Evolutionary conservation across 2,797 vertebrate genomes (phyloP), one percentile per base, ranked within the genome.

Genomic region (Sorex maritimensis): DNA sequence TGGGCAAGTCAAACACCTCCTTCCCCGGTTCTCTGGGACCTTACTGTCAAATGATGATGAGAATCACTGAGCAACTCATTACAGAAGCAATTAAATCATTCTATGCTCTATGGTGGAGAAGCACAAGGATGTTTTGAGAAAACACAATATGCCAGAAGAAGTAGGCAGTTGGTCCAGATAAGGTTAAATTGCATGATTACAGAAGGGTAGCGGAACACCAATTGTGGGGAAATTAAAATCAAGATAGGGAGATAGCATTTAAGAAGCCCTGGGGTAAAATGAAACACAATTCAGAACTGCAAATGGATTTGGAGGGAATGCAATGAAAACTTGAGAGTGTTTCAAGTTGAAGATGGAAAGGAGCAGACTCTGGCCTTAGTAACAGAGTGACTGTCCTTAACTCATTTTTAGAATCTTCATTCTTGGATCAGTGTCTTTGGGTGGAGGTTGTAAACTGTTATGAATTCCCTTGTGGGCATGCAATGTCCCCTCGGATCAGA

Each of bases 351-450:
- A 5, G 49, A n/a, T 4, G 38, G 10, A 23, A 44, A 65, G 72
- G 71, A 38, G 13, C 4, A 14, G 81, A 46, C 72, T 84, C 65
- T 58, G 72, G 74, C 21, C 69, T 83, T 41, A 38, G 34, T 15
- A 89, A 81, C n/a, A 58, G 26, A 58, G 41, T 17, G 44, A 52
- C 5, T 88, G 23, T 67, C 24, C 79, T 73, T 14, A 67, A 90
- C 38, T 79, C 26, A 46, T 26, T 38, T 38, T 90, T 75, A 73
- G 63, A 82, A 21, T 34, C 75, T 78, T 81, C 74, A 67, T 81
- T 79, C 68, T 44, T 2, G 34, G 14, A 10, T 34, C 7, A 71
- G 10, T 41, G 17, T 44, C 30, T 94, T 77, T 41, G 46, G 28
- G 44, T 12, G 34, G n/a, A 67, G 13, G 5, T n/a, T 85, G 38